Evolutionary conservation across 2,888 invertebrate genomes (phyloP), one percentile per base, ranked within the genome.

Genomic region (Hermaeophaga mercurialis): DNA sequence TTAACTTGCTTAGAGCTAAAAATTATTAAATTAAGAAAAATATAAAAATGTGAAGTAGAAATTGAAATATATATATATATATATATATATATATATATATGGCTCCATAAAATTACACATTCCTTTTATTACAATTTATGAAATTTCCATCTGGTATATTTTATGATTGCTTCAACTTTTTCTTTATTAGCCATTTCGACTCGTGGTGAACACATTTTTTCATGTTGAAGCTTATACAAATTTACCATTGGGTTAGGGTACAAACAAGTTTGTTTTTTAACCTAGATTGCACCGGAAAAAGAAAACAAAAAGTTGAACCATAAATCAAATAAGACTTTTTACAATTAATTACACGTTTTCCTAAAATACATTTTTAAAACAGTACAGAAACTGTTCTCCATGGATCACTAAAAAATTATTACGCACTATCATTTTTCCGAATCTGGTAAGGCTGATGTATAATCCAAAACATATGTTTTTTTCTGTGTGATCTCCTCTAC

Each of bases 401-500:
- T 19, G 41, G 22, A 70, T 65, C 66, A 66, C 65, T 63, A 53
- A 26, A 36, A 52, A 41, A 60, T 18, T 22, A 33, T 43, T 18
- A 56, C 43, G 31, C 61, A 56, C 61, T 58, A 62, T 63, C 63
- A 59, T 62, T 63, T 63, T 28, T 62, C 63, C 44, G 54, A 9
- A 44, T 63, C 61, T 9, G 69, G 61, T 41, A 67, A 56, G 11
- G 72, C 58, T 34, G 72, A 41, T 7, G 61, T 80, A 74, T 84
- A 88, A 76, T 87, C 87, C 58, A 88, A 78, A 75, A 84, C 85
- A 71, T 86, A 88, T 59, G 84, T 83, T 63, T 85, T 85, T 63
- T 85, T 85, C 67, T 88, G 84, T 33, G 93, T 91, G 79, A 94
- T 90, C 78, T 94, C 93, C 77, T 96, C 95, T 86, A 96, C 92